Evolutionary conservation across 2,888 invertebrate genomes (phyloP), one percentile per base, ranked within the genome.

Genomic region (Rhamphomyia laevipes): DNA sequence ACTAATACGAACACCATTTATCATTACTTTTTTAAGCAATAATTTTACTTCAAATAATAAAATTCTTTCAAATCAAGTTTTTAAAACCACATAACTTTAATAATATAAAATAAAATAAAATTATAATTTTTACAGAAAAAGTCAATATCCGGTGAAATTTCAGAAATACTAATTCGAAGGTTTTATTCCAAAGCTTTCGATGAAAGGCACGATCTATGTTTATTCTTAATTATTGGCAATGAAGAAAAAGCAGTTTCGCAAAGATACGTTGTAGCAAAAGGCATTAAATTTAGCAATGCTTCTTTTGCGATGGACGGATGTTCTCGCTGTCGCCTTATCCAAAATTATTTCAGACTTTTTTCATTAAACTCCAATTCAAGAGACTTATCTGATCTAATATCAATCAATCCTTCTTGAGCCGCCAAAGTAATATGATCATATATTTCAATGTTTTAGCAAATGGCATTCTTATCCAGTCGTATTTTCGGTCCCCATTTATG

Each of bases 321-420:
- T 48, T 48, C 48, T 48, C 35, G 44, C 48, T 48, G 48, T 43
- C 43, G 35, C 35, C 42, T 47, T 48, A 43, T 35, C 38, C 44
- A 48, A 48, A 48, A 48, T 48, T 44, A 44, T 44, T 44, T 23
- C 45, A 48, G 31, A 44, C 30, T 48, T 48, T 17, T 47, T 47
- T 43, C 43, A 33, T 33, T 13, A 43, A 48, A 48, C 43, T 48
- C 43, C 9, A 44, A 30, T 45, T 48, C 45, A 44, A 48, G n/a
- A 17, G 16, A 44, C 45, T 48, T 44, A 45, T 48, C 48, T 37
- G 48, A 44, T 48, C 48, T 48, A 17, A 48, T 48, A 44, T 48
- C 48, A 30, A 44, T 48, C 38, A 48, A 44, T 40, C 45, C 45
- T 11, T 48, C 45, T 48, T 48, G 44, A 37, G 48, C 48, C 40